These are phyloP conservation scores for Euphonia xanthogaster DNA, from an alignment of 2,797 vertebrate genomes.

Conservation along the genomic window DNA sequence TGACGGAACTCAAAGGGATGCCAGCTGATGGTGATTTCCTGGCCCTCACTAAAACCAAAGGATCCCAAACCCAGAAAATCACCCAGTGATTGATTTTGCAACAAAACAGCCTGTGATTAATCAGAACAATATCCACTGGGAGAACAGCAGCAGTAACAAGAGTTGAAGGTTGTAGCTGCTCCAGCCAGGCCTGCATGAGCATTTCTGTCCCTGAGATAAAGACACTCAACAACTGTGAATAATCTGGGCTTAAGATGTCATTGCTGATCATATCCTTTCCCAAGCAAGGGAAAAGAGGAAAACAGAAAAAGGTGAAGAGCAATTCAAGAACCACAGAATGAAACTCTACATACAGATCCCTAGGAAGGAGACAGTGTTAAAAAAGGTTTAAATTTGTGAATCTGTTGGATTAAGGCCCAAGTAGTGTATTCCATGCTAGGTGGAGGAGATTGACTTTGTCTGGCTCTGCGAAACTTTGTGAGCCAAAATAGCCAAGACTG, in stretches of 20 bases:
- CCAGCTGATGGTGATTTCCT: not conserved
- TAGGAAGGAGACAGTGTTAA: not conserved
- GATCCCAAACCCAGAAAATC: not conserved
- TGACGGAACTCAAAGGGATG: not conserved
- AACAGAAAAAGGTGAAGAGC: not conserved
- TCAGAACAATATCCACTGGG: not conserved
- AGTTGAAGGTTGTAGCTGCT: not conserved
- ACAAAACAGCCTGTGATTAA: not conserved
- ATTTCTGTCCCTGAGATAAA: not conserved
- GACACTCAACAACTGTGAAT: fast-evolving
- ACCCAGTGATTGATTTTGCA: not conserved
- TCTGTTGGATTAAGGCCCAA: not conserved
- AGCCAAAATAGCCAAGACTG: not conserved
- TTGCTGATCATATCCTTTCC: not conserved
- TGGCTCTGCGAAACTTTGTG: not conserved
- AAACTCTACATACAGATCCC: not conserved
- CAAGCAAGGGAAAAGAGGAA: not conserved
- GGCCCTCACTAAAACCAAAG: not conserved
- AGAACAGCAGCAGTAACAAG: not conserved
- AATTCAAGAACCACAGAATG: not conserved
- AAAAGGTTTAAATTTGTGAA: not conserved
- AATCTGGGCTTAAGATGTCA: not conserved
- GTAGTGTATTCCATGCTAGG: not conserved
- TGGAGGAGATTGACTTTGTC: not conserved
- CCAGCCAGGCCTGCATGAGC: not conserved